Evolutionary conservation across 2,888 invertebrate species (phyloP), one percentile per base, ranked within the genome.

Genomic region (Melipona beecheii): DNA sequence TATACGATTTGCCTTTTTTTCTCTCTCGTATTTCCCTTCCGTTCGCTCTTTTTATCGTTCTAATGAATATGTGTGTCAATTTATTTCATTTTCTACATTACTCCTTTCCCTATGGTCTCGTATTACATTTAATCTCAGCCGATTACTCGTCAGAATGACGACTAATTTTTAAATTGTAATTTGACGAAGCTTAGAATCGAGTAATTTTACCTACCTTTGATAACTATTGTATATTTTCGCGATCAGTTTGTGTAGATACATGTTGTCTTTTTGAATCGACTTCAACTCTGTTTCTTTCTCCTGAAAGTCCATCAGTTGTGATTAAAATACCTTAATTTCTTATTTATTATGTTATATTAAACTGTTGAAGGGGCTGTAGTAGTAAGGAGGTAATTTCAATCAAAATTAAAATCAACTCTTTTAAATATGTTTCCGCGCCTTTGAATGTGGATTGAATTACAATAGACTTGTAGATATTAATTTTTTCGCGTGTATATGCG

Each of bases 241-340:
- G 43, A 90, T 85, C 68, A 91, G 82, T 77, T 90, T 92, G 62
- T 88, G 89, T 66, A 90, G 31, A n/a, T 78, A 69, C 6, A 78
- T n/a, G 31, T 84, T 82, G 43, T 92, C 91, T 70, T 89, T 92
- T 19, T 90, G 87, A n/a, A 87, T 81, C 13, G 82, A 54, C 64
- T 84, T 92, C 73, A 92, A 21, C n/a, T 92, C 90, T 5, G 75
- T 75, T 54, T 92, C 92, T 19, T 84, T 91, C 19, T 91, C 88
- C 92, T 92, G 83, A 1, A 75, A 78, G 6, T 4, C 21, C 21
- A 56, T 0, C 4, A 17, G 54, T 4, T 0, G 17, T 13, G 9
- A 24, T 74, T 49, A 9, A 60, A 4, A 9, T 27, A 19, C 13
- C n/a, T 15, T 5, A n/a, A n/a, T 58, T n/a, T 24, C n/a, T n/a